These are phyloP conservation scores for Seira musarum DNA, from an alignment of 2,888 invertebrate species.

Conservation along the genomic window DNA sequence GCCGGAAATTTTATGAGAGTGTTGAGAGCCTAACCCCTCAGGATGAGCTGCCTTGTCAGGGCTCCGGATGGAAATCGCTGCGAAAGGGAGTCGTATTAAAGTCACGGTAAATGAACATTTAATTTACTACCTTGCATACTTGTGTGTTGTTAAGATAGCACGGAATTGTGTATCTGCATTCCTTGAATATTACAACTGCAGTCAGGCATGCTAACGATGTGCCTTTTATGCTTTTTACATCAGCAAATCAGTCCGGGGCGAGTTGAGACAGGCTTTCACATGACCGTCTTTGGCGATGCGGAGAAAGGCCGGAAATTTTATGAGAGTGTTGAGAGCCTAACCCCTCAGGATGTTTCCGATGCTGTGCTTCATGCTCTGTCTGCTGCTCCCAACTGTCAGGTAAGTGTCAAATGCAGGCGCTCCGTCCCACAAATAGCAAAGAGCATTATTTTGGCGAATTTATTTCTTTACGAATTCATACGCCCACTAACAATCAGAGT, in stretches of 20 bases:
- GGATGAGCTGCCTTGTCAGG: too few relatives aligned
- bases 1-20: constrained; percentile 70
- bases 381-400: constrained; percentile 78
- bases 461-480: not conserved
- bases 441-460: too few relatives aligned
- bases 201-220: not conserved
- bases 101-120: constrained; percentile 66
- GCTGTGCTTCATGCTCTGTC: constrained; percentile 78
- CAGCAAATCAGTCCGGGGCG: constrained; percentile 69
- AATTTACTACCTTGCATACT: not conserved
- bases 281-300: constrained; percentile 50
- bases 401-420: constrained; percentile 67
- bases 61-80: constrained; percentile 75
- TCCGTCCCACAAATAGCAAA: too few relatives aligned
- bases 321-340: constrained; percentile 73
- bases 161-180: too few relatives aligned
- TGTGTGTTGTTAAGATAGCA: not conserved
- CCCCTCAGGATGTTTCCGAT: constrained; percentile 78
- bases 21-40: constrained; percentile 74
- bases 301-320: constrained; percentile 71
- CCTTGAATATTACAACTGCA: not conserved
- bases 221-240: not conserved
- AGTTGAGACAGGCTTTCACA: constrained; percentile 66
- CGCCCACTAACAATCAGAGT: too few relatives aligned
- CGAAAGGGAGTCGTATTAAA: constrained; percentile 73